phyloP scores from a whole-genome alignment of 1,140 invertebrate genomes.

The Acromyrmex heyeri region DNA sequence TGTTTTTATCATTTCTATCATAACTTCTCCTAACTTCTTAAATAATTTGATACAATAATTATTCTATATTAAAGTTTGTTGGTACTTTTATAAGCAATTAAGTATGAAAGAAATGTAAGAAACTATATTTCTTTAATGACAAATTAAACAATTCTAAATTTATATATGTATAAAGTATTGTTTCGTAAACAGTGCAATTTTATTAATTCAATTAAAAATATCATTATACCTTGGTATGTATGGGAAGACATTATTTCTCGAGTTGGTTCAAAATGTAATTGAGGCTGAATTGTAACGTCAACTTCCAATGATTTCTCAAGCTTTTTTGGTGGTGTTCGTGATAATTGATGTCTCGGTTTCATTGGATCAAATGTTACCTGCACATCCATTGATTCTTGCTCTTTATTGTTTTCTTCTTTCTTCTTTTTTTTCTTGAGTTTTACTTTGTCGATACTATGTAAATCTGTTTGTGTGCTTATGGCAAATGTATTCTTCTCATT shows the following conservation, averaged over 20 bases:
- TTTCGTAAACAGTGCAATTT: background rate
- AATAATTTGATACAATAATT: background rate
- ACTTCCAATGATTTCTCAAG: constrained; percentile 15
- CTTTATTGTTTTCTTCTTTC: background rate
- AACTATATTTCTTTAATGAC: background rate
- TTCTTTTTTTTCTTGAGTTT: background rate
- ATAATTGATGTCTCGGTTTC: constrained; percentile 73
- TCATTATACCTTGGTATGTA: constrained; percentile 10
- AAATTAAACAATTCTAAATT: background rate
- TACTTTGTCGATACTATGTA: background rate
- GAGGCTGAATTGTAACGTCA: background rate
- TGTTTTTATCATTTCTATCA: background rate
- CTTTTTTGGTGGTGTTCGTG: constrained; percentile 68
- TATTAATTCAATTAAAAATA: constrained; percentile 8
- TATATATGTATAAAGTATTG: background rate
- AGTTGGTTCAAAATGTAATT: background rate
- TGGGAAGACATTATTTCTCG: background rate
- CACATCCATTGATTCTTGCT: background rate
- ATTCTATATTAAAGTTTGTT: background rate
- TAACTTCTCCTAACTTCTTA: background rate
- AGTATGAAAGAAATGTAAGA: background rate
- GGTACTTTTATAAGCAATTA: background rate
- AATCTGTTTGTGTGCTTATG: background rate
- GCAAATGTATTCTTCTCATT: background rate
- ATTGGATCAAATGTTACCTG: constrained; percentile 73